Conservation (phyloP, 23 tunicate genomes). For the Diplosoma virens region DNA sequence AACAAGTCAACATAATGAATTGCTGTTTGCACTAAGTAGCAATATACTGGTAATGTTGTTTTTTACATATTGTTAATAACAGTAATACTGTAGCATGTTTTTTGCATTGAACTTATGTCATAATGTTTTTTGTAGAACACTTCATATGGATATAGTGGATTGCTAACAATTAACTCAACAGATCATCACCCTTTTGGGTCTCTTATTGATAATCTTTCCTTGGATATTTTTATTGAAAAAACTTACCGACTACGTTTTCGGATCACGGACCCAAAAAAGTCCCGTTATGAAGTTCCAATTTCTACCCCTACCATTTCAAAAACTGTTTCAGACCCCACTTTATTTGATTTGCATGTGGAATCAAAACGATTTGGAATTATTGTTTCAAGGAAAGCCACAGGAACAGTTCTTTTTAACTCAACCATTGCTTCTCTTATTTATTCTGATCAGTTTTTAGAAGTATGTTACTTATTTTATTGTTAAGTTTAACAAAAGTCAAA, state of each 20-base stretch:
- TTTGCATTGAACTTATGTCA: too few relatives aligned
- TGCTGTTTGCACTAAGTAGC: too few relatives aligned
- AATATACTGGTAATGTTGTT: too few relatives aligned
- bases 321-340: not conserved
- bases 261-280: constrained; percentile 41
- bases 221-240: constrained; percentile 38
- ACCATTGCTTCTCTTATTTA: constrained; percentile 62
- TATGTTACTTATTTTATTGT: constrained; percentile 1
- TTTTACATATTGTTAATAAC: too few relatives aligned
- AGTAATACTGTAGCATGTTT: too few relatives aligned
- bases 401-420: constrained; percentile 62
- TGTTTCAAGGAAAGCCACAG: constrained; percentile 33
- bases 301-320: constrained; percentile 36
- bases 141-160: constrained; percentile 46
- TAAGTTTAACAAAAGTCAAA: too few relatives aligned
- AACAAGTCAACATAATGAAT: too few relatives aligned
- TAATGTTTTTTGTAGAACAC: constrained; percentile 42
- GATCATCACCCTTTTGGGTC: constrained; percentile 9
- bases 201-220: constrained; percentile 28
- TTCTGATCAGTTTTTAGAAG: constrained; percentile 91
- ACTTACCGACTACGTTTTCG: constrained; percentile 44
- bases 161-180: constrained; percentile 7
- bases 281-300: constrained; percentile 81
- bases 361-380: constrained; percentile 36
- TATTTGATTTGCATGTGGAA: constrained; percentile 27